phyloP scores from a whole-genome alignment of 2,888 invertebrate genomes.

The Ectobius pallidus region DNA sequence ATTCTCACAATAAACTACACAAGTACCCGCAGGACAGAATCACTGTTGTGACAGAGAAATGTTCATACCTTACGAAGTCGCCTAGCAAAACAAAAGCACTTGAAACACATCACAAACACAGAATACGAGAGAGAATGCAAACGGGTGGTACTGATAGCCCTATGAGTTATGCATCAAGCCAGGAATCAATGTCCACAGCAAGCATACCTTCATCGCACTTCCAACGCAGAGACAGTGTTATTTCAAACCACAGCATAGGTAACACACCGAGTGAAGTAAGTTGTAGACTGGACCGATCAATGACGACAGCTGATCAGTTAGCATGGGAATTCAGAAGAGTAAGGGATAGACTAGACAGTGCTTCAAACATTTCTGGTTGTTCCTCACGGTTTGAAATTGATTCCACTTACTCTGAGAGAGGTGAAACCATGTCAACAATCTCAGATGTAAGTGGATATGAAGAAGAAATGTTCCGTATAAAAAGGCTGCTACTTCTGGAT shows the following conservation, averaged over 20 bases:
- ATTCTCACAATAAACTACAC: background rate
- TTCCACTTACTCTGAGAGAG: slow-evolving; percentile 42
- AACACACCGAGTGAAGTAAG: background rate
- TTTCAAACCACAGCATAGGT: background rate
- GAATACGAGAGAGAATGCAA: no score
- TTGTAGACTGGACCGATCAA: background rate
- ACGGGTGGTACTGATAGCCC: no score
- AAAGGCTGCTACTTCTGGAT: slow-evolving; percentile 39
- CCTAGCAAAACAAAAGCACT: background rate
- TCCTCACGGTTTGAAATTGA: slow-evolving; percentile 43
- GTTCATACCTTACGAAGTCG: background rate
- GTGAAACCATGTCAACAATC: slow-evolving; percentile 42
- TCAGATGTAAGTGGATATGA: slow-evolving; percentile 44
- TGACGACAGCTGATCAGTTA: slow-evolving; percentile 33
- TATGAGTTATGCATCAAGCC: background rate
- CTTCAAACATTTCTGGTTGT: slow-evolving; percentile 42
- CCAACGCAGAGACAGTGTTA: background rate
- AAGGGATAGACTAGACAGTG: slow-evolving; percentile 40
- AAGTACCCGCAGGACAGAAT: slow-evolving; percentile 12
- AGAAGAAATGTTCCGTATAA: slow-evolving; percentile 44
- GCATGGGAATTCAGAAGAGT: slow-evolving; percentile 34
- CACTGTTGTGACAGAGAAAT: slow-evolving; percentile 24
- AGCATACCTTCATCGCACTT: background rate
- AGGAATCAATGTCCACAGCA: background rate
- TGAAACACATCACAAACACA: background rate